phyloP scores from a whole-genome alignment of 1,140 invertebrate species.

The Phymorhynchus buccinoides region DNA sequence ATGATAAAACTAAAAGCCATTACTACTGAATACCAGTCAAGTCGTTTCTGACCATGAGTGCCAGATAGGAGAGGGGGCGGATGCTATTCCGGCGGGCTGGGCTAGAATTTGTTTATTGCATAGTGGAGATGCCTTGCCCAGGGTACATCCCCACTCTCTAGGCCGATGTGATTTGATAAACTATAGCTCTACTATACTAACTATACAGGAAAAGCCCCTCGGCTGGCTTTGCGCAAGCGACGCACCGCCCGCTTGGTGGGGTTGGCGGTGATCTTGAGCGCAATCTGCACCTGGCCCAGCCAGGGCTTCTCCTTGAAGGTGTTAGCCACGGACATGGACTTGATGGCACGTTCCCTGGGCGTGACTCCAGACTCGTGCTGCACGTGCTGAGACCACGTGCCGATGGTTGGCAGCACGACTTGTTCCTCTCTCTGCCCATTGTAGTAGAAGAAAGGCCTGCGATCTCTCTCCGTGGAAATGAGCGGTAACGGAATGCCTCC shows the following conservation, averaged over 20 bases:
- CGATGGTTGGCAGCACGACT: conserved; percentile 54
- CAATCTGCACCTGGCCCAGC: conserved; percentile 66
- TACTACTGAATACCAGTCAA: too few relatives aligned
- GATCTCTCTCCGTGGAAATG: conserved; percentile 55
- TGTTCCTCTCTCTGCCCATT: conserved; percentile 57
- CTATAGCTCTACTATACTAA: not conserved
- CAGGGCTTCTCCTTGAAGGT: conserved; percentile 69
- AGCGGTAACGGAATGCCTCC: conserved; percentile 58
- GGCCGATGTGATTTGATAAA: too few relatives aligned
- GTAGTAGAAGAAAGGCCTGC: conserved; percentile 63
- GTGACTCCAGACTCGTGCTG: conserved; percentile 48
- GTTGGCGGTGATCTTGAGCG: conserved; percentile 57
- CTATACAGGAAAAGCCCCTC: conserved; percentile 2
- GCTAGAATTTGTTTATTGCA: too few relatives aligned
- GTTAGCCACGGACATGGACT: conserved; percentile 65
- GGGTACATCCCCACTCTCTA: too few relatives aligned
- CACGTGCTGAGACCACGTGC: conserved; percentile 59
- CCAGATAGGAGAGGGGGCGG: too few relatives aligned
- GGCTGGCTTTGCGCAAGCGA: not conserved
- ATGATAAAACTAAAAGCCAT: too few relatives aligned
- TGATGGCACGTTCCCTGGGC: conserved; percentile 65
- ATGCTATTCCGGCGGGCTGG: too few relatives aligned
- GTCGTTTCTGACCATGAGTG: too few relatives aligned
- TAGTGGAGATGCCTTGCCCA: too few relatives aligned
- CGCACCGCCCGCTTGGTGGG: conserved; percentile 50